Base-by-base conservation (phyloP, 2,797 vertebrate species). In the Danio aesculapii region DNA sequence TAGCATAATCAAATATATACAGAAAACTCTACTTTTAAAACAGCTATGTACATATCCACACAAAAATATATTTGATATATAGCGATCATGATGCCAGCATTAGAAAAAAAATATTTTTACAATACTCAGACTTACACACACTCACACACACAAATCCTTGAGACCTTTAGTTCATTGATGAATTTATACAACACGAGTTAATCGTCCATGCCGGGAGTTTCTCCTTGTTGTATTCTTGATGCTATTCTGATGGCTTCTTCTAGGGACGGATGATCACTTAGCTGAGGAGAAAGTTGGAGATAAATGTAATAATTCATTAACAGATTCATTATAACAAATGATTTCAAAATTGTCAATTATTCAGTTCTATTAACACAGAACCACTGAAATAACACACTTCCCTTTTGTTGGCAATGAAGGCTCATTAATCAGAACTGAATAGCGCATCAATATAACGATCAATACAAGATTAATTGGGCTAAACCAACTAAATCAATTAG, bases 231-330 rank as follows among this genome's bases (percentile, higher is more conserved):
- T 96, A 99, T 99, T 91, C 98, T 95, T 75, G 98, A 99, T 78
- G 98, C 98, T 95, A 99, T 99, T 93, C 98, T 95, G 90, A 99
- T 99, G 92, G 98, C 98, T 95, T 99, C 98, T 93, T 99, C 98
- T 90, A 99, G 90, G 47, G 98, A 98, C 58, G 97, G 98, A 88
- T 98, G 97, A 88, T 99, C 98, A 88, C 96, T 97, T 75, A 99
- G 96, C 98, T 99, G 88, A 85, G 16, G 19, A 1, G 0, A 19
- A 64, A 66, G 52, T 3, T 9, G 17, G 7, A 58, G 16, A n/a
- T 19, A 19, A 21, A 21, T 16, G 9, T 14, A 6, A n/a, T 39
- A 16, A 14, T 10, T 53, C n/a, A 0, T 44, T 67, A 16, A 11
- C 16, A 64, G 49, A 55, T 57, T 12, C 13, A 30, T 17, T n/a